Conservation (phyloP, 2,888 invertebrate genomes). For the Chloroclystis v-ata region DNA sequence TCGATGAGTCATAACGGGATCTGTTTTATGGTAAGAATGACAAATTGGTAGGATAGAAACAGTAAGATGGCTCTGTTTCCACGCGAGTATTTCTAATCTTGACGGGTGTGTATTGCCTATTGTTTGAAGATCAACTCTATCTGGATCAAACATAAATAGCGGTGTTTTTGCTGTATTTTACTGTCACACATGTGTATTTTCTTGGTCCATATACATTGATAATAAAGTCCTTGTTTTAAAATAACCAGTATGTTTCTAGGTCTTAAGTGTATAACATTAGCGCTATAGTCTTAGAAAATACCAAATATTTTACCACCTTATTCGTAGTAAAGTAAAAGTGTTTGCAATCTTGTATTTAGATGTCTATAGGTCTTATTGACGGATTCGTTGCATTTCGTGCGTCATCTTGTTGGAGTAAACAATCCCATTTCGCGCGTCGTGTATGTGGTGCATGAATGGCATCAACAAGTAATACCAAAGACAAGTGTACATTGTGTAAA, state of each 20-base stretch:
- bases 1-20: constrained; percentile 1
- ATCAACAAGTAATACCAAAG: no score
- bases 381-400: no score
- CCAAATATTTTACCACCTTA: no score
- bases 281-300: no score
- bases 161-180: constrained; percentile 2
- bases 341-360: no score
- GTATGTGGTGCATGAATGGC: no score
- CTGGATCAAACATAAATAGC: background rate
- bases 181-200: background rate
- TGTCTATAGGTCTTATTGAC: no score
- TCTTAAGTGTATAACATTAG: no score
- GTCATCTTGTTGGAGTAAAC: no score
- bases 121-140: background rate
- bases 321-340: no score
- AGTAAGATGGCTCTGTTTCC: constrained; percentile 4
- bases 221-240: background rate
- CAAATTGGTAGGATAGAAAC: constrained; percentile 4
- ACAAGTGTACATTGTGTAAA: constrained; percentile 11
- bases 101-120: constrained; percentile 4
- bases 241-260: background rate
- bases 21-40: constrained; percentile 6
- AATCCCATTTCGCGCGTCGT: no score
- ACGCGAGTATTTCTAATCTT: constrained; percentile 7
- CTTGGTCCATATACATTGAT: background rate